Base-by-base conservation (phyloP, 2,797 vertebrate genomes). In the Danio kyathit region DNA sequence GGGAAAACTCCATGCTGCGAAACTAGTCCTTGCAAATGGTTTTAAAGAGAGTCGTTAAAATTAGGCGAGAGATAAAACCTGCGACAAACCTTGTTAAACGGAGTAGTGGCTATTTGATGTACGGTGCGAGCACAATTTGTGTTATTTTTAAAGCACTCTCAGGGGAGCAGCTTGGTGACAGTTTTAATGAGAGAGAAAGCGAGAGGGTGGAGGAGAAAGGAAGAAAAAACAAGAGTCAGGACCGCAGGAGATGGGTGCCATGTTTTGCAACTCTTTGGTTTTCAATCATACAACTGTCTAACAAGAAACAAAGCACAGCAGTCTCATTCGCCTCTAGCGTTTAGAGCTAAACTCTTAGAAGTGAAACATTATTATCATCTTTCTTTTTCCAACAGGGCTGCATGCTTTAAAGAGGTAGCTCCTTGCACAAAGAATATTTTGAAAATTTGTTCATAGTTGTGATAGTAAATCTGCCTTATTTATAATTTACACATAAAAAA, bases 61-160 rank as follows among this genome's bases (percentile, higher is more conserved):
- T 59, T 56, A 75, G 21, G 16, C 13, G 12, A 69, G 69, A 16
- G 72, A 78, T 60, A 65, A 66, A 44, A 64, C 46, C 75, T 48
- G 12, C 52, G 48, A 40, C 59, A 65, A 64, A 70, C 46, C 70
- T 88, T 88, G 85, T 89, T 86, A 83, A 72, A 86, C 76, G 83
- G 85, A 87, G 87, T 86, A 48, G 51, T 74, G 79, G 76, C 74
- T 91, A 86, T 91, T 90, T 91, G 87, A 91, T 90, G 88, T 90
- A 88, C 76, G 70, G n/a, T 87, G 84, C 86, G 75, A 83, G 86
- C 81, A 72, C 82, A 81, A 74, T 84, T 87, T 81, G 79, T 88
- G 88, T 89, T 93, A 93, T 93, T 93, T 93, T 92, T 93, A 92
- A 87, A 86, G 72, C 48, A 61, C 88, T 88, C 89, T 89, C 86